phyloP scores from a whole-genome alignment of 2,113 vertebrate species.

The Paradisaea rubra region DNA sequence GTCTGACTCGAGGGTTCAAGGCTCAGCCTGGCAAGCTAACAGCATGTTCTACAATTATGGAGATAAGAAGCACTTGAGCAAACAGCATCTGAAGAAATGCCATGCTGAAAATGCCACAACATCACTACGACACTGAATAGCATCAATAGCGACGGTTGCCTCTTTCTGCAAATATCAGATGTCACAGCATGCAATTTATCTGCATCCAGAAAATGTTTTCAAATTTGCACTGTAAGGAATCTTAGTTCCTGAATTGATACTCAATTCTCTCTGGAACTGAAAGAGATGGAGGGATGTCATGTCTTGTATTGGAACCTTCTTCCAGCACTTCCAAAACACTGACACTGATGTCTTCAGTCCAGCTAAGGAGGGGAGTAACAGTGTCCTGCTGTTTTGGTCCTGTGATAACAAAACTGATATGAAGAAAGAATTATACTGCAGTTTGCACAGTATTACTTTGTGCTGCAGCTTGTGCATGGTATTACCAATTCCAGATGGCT shows the following conservation, averaged over 20 bases:
- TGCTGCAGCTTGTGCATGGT: not conserved
- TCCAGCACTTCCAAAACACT: not conserved
- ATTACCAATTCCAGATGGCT: constrained; percentile 30
- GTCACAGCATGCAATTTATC: not conserved
- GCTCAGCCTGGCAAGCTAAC: not conserved
- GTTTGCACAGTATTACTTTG: not conserved
- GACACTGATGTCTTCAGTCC: not conserved
- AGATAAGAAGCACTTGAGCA: not conserved
- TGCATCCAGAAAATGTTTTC: not conserved
- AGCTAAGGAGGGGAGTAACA: not conserved
- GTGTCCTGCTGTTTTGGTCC: not conserved
- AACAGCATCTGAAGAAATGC: not conserved
- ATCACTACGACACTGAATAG: not conserved
- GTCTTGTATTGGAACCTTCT: not conserved
- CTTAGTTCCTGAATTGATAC: not conserved
- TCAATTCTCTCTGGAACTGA: not conserved
- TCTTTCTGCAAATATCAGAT: not conserved
- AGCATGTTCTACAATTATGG: not conserved
- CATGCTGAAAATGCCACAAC: not conserved
- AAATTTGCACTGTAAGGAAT: not conserved
- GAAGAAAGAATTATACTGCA: not conserved
- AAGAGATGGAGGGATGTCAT: not conserved
- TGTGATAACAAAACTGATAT: not conserved
- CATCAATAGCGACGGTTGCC: not conserved
- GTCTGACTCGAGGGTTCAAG: not conserved